Conservation (phyloP, 2,888 invertebrate genomes). For the Torymus texanus region DNA sequence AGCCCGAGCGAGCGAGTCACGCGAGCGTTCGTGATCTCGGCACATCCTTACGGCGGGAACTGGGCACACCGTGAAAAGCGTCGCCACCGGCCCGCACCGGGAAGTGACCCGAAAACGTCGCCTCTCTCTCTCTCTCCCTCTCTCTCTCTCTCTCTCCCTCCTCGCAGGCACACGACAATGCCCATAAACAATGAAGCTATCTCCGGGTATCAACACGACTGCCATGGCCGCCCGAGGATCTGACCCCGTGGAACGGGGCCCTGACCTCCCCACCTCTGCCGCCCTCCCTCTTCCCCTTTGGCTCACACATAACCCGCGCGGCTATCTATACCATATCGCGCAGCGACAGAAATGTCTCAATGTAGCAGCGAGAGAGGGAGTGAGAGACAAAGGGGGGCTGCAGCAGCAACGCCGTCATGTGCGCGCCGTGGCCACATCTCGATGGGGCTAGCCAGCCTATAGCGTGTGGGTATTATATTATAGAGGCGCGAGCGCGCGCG, state of each 20-base stretch:
- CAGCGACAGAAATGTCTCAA: slow-evolving; percentile 68
- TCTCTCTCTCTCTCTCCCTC: not conserved
- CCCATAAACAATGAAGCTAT: slow-evolving; percentile 72
- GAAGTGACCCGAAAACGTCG: slow-evolving; percentile 72
- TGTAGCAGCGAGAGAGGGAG: slow-evolving; percentile 54
- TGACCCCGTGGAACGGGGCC: slow-evolving; percentile 68
- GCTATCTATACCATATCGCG: slow-evolving; percentile 65
- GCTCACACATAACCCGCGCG: slow-evolving; percentile 54
- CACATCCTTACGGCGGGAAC: not conserved
- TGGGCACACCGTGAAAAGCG: not conserved
- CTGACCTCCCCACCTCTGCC: slow-evolving; percentile 61
- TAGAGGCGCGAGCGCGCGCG: slow-evolving; percentile 14
- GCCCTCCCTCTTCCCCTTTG: slow-evolving; percentile 20
- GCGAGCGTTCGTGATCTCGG: slow-evolving; percentile 32
- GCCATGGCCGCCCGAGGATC: slow-evolving; percentile 63
- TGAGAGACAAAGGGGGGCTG: slow-evolving; percentile 37
- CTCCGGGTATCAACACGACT: slow-evolving; percentile 70
- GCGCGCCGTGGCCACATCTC: too few relatives aligned
- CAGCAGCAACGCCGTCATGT: not conserved
- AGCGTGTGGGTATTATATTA: slow-evolving; percentile 27
- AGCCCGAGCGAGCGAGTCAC: not conserved
- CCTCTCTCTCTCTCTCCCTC: not conserved
- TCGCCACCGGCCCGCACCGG: slow-evolving; percentile 64
- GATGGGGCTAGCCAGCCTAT: too few relatives aligned
- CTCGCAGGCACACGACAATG: slow-evolving; percentile 64